phyloP scores from a whole-genome alignment of 2,888 invertebrate species.

The Drosophila hawaiiensis region DNA sequence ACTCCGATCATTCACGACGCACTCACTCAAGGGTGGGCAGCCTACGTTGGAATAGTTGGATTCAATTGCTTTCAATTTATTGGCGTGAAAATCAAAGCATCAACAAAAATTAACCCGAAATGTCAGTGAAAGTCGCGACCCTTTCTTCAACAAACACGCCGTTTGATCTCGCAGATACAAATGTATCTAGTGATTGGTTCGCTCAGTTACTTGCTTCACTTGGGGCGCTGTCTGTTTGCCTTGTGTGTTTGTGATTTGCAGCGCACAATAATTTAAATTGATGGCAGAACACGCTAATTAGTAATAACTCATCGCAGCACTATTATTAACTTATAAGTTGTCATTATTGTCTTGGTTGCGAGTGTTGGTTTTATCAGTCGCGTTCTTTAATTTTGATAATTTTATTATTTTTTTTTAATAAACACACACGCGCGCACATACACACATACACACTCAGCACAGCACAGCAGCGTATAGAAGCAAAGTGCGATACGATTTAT shows the following conservation, averaged over 20 bases:
- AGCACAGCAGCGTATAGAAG: neutral
- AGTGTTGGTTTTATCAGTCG: slow-evolving; percentile 36
- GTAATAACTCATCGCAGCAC: slow-evolving; percentile 70
- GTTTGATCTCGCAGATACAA: slow-evolving; percentile 63
- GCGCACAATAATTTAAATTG: slow-evolving; percentile 41
- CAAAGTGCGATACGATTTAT: slow-evolving; percentile 47
- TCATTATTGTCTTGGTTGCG: slow-evolving; percentile 35
- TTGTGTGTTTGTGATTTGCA: slow-evolving; percentile 19
- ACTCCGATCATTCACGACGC: slow-evolving; percentile 18
- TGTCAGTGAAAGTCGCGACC: slow-evolving; percentile 82
- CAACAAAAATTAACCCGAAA: slow-evolving; percentile 75
- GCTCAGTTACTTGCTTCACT: neutral
- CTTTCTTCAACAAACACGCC: slow-evolving; percentile 48
- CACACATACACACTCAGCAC: neutral
- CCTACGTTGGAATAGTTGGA: slow-evolving; percentile 14
- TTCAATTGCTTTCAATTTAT: slow-evolving; percentile 77
- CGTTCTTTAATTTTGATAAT: slow-evolving; percentile 28
- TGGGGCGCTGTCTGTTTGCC: slow-evolving; percentile 11
- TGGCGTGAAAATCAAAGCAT: slow-evolving; percentile 72
- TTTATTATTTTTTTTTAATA: slow-evolving; percentile 7
- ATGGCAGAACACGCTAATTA: slow-evolving; percentile 59
- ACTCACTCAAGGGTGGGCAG: slow-evolving; percentile 17
- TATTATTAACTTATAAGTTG: slow-evolving; percentile 34
- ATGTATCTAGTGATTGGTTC: slow-evolving; percentile 55
- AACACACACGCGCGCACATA: slow-evolving; percentile 8